Conservation (phyloP, 2,888 invertebrate species). For the Apamea anceps region DNA sequence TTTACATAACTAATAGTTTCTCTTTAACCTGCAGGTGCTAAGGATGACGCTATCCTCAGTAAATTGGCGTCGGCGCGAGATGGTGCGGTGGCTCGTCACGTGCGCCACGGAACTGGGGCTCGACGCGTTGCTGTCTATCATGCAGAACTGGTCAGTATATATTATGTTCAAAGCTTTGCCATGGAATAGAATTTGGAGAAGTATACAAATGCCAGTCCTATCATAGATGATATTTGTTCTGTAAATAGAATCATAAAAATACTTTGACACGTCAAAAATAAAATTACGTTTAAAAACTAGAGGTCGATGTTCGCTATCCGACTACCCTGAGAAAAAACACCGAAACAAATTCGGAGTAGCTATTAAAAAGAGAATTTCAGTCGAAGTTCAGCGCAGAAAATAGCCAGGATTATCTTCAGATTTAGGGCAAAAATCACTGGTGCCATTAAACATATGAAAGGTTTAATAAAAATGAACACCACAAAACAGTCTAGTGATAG, state of each 20-base stretch:
- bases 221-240: not conserved
- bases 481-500: too few relatives aligned
- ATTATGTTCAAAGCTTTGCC: not conserved
- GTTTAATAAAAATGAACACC: not conserved
- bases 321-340: not conserved
- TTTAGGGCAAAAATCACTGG: not conserved
- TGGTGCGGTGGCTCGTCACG: constrained; percentile 96
- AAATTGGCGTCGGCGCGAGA: constrained; percentile 95
- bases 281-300: not conserved
- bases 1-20: not conserved
- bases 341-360: too few relatives aligned
- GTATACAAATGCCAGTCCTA: not conserved
- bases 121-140: constrained; percentile 94
- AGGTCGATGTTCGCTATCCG: too few relatives aligned
- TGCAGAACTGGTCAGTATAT: constrained; percentile 93
- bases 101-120: constrained; percentile 96
- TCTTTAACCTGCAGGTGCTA: constrained; percentile 91
- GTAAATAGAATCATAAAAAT: not conserved
- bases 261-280: not conserved
- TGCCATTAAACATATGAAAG: not conserved
- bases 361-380: not conserved
- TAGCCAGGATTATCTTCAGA: not conserved
- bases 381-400: not conserved
- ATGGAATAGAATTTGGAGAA: not conserved
- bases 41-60: constrained; percentile 95